These are phyloP conservation scores for Ylistrum balloti DNA, from an alignment of 1,140 invertebrate species.

Conservation along the genomic window DNA sequence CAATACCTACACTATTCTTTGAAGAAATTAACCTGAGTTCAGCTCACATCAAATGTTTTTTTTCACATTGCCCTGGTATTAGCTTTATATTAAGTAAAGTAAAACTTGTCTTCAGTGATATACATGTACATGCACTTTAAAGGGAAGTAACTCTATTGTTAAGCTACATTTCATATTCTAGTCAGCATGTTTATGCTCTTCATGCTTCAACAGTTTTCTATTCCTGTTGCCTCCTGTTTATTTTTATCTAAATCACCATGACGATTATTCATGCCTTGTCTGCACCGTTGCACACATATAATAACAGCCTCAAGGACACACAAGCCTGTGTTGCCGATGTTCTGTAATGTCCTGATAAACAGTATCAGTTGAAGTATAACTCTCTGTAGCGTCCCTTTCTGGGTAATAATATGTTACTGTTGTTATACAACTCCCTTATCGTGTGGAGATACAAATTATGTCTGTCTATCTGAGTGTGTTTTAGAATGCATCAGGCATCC, in stretches of 20 bases:
- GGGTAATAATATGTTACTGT: not conserved
- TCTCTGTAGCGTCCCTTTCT: not conserved
- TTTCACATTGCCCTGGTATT: no score
- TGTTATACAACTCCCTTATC: not conserved
- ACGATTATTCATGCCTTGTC: not conserved
- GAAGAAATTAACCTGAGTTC: no score
- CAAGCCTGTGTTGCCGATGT: no score
- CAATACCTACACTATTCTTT: no score
- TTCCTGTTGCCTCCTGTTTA: not conserved
- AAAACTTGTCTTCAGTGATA: no score
- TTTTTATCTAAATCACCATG: not conserved
- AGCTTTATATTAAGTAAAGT: no score
- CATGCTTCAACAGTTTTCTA: not conserved
- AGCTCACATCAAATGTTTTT: no score
- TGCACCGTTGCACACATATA: not conserved
- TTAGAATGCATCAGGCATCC: not conserved
- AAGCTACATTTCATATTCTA: not conserved
- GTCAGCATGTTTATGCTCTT: not conserved
- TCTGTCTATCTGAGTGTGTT: not conserved
- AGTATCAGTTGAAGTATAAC: not conserved
- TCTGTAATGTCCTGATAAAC: not conserved
- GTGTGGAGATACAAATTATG: not conserved
- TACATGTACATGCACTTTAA: no score
- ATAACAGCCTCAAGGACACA: not conserved
- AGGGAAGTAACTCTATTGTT: no score